phyloP scores from a whole-genome alignment of 2,113 vertebrate genomes.

The Elachura formosa region DNA sequence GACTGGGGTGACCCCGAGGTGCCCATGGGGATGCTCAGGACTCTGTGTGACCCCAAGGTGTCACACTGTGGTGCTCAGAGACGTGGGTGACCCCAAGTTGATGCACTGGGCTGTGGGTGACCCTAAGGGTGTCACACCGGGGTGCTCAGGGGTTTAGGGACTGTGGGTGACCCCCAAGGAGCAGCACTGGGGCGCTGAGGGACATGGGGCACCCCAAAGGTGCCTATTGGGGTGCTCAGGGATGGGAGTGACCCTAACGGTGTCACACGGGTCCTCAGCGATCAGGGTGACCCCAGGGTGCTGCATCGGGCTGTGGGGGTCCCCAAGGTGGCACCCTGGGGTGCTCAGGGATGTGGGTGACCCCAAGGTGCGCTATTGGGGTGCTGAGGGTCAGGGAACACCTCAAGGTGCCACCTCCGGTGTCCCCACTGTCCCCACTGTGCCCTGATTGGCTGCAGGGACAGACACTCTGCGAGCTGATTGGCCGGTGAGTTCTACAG shows the following conservation, averaged over 20 bases:
- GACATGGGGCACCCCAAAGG: rapidly evolving
- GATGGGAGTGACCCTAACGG: background rate
- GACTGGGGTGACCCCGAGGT: background rate
- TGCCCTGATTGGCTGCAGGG: too few species aligned
- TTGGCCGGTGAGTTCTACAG: background rate
- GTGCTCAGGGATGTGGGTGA: rapidly evolving
- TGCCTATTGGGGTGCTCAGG: background rate
- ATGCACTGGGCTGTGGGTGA: too few species aligned
- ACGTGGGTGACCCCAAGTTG: background rate
- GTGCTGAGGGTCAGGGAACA: background rate
- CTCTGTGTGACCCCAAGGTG: background rate
- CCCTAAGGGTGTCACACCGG: background rate
- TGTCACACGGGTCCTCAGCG: too few species aligned
- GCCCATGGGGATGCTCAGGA: too few species aligned
- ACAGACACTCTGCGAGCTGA: too few species aligned
- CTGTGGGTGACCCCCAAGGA: too few species aligned
- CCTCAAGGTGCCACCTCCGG: background rate
- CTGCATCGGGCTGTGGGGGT: too few species aligned
- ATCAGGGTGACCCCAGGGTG: background rate
- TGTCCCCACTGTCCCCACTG: background rate
- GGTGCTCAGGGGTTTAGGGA: too few species aligned
- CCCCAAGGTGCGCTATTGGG: background rate
- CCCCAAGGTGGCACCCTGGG: background rate
- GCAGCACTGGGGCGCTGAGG: background rate
- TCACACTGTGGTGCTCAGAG: background rate